Evolutionary conservation across 2,888 invertebrate species (phyloP).

Genomic region (Eugnorisma glareosa): DNA sequence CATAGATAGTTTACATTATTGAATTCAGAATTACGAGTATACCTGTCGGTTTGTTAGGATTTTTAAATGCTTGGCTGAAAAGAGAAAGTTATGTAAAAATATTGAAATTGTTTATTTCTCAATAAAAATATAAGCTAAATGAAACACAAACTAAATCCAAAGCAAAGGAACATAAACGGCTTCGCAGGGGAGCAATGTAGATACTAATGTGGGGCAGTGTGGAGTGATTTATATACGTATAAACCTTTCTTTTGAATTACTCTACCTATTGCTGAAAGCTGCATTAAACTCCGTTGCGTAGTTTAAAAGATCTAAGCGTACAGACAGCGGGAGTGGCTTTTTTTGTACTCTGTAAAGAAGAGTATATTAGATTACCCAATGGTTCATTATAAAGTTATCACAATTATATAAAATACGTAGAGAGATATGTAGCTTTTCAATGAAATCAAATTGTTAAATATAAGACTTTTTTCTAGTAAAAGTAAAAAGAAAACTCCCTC

Average conservation of each 20-base stretch:
- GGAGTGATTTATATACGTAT: too few relatives aligned
- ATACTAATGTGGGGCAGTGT: too few relatives aligned
- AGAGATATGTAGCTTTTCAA: not conserved
- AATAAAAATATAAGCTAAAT: not conserved
- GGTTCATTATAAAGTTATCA: not conserved
- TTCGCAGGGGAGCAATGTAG: too few relatives aligned
- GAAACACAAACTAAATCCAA: not conserved
- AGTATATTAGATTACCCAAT: not conserved
- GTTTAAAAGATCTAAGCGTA: too few relatives aligned
- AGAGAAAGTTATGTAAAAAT: not conserved
- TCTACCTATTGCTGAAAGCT: too few relatives aligned
- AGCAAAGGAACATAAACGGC: not conserved
- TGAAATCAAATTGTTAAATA: not conserved
- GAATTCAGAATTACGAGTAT: not conserved
- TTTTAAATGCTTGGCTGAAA: not conserved
- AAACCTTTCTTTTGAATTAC: too few relatives aligned
- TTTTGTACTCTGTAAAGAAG: too few relatives aligned
- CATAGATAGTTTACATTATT: not conserved
- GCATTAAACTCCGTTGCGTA: too few relatives aligned
- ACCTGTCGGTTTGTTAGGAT: too few relatives aligned
- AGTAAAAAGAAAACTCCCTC: conserved; percentile 41
- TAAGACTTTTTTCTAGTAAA: not conserved
- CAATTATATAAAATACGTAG: not conserved
- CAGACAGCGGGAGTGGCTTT: too few relatives aligned
- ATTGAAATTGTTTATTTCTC: not conserved